Percentiles rank a stretch among this genome's conserved stretches.
These are phyloP conservation scores for Porites australiensis DNA, from an alignment of 64 coral and sea anemone species.

Conservation along the genomic window DNA sequence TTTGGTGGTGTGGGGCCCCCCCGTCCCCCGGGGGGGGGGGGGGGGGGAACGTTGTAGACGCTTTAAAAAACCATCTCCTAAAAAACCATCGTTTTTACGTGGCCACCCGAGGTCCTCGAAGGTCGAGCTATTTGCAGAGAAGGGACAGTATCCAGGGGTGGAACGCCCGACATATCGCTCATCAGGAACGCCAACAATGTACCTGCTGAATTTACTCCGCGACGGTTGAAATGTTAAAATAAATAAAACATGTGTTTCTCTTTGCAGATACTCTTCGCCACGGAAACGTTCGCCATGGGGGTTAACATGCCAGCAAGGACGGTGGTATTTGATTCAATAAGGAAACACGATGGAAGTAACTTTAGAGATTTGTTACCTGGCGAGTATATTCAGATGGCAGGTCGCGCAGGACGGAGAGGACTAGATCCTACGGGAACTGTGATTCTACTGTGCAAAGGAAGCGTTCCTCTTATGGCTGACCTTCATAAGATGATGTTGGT, in stretches of 20 bases:
- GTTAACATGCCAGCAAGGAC: conserved; percentile 98
- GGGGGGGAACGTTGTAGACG: too few relatives aligned
- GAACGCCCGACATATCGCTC: too few relatives aligned
- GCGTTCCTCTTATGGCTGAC: conserved; percentile 83
- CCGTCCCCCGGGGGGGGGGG: too few relatives aligned
- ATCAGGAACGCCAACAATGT: too few relatives aligned
- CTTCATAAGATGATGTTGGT: conserved; percentile 97
- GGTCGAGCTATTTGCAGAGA: too few relatives aligned
- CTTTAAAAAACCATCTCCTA: too few relatives aligned
- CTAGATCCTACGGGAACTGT: conserved; percentile 93
- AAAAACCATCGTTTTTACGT: too few relatives aligned
- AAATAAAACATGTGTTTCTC: background rate
- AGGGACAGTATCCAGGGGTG: too few relatives aligned
- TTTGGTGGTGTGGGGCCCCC: too few relatives aligned
- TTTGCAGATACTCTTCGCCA: conserved; percentile 90
- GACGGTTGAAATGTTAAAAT: too few relatives aligned
- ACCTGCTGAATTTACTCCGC: too few relatives aligned
- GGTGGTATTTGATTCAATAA: conserved; percentile 94
- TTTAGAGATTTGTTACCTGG: conserved; percentile 87
- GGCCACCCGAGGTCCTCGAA: too few relatives aligned
- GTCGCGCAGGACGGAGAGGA: conserved; percentile 91
- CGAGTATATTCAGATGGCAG: conserved; percentile 98
- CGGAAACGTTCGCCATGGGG: conserved; percentile 98
- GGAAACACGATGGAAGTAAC: conserved; percentile 86
- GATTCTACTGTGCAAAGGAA: conserved; percentile 93